A percentile compares a stretch with the other conserved stretches of the same genome.
Evolutionary conservation across 2,888 invertebrate genomes (phyloP).

Genomic region (Tanypteryx hageni): DNA sequence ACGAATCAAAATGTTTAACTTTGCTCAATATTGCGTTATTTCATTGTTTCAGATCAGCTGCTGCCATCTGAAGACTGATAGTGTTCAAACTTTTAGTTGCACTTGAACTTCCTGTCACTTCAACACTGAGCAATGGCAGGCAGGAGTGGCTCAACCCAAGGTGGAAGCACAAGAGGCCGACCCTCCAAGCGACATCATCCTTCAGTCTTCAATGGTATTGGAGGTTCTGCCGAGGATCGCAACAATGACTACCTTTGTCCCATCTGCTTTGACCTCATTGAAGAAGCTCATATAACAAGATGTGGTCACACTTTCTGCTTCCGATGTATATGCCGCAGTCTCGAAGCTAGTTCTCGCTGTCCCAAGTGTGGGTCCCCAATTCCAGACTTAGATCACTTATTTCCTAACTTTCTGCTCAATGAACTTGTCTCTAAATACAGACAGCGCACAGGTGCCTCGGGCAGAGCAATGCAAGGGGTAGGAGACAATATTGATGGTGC

Average conservation of each 20-base stretch:
- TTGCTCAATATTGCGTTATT: slow-evolving; percentile 67
- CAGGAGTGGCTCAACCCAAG: slow-evolving; percentile 41
- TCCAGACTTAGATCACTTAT: slow-evolving; percentile 84
- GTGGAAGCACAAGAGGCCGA: slow-evolving; percentile 75
- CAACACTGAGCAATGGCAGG: slow-evolving; percentile 72
- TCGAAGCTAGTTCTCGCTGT: slow-evolving; percentile 84
- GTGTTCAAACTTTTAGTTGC: slow-evolving; percentile 71
- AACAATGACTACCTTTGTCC: slow-evolving; percentile 80
- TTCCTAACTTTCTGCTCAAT: slow-evolving; percentile 91
- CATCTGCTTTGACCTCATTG: slow-evolving; percentile 92
- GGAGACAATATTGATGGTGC: slow-evolving; percentile 70
- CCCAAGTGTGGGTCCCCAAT: slow-evolving; percentile 89
- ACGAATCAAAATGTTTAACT: slow-evolving; percentile 67
- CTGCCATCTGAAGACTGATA: slow-evolving; percentile 69
- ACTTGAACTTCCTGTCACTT: slow-evolving; percentile 74
- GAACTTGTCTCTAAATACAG: slow-evolving; percentile 87
- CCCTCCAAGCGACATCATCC: slow-evolving; percentile 74
- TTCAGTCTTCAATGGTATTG: slow-evolving; percentile 80
- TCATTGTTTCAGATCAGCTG: slow-evolving; percentile 79
- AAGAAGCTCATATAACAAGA: slow-evolving; percentile 92
- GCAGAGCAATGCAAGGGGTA: slow-evolving; percentile 68
- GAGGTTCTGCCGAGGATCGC: slow-evolving; percentile 72
- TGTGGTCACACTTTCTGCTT: slow-evolving; percentile 96
- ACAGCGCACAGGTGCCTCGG: slow-evolving; percentile 73
- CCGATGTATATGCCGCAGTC: slow-evolving; percentile 84